A percentile compares a stretch with the other conserved stretches of the same genome.
Evolutionary conservation across 2,797 vertebrate genomes (phyloP).

Genomic region (Chelon auratus): DNA sequence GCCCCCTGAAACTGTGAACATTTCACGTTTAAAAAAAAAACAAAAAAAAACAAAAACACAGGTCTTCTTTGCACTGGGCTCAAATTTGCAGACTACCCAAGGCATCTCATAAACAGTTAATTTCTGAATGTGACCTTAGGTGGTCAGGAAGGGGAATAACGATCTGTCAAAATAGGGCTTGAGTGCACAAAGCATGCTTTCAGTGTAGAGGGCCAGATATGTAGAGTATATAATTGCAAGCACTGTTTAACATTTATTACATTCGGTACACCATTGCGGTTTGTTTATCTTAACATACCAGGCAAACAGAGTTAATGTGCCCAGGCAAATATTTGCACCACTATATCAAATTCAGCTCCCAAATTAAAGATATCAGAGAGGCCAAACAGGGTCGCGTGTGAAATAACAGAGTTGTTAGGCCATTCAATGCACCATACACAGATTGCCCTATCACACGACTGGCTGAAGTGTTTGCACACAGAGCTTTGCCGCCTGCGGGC

Average conservation of each 20-base stretch:
- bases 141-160: conserved; percentile 81
- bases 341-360: conserved; percentile 84
- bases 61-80: conserved; percentile 46
- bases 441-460: conserved; percentile 77
- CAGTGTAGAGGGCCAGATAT: conserved; percentile 73
- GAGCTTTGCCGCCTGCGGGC: conserved; percentile 78
- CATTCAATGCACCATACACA: conserved; percentile 73
- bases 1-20: conserved; percentile 36
- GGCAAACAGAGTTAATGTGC: conserved; percentile 82
- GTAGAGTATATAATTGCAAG: conserved; percentile 83
- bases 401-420: conserved; percentile 81
- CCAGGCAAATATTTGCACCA: conserved; percentile 84
- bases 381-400: conserved; percentile 82
- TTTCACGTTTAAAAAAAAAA: conserved; percentile 33
- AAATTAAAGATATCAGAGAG: conserved; percentile 84
- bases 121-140: conserved; percentile 70
- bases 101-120: conserved; percentile 75
- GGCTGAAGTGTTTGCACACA: conserved; percentile 80
- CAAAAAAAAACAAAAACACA: background rate
- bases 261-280: conserved; percentile 84
- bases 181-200: conserved; percentile 80
- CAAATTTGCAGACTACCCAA: conserved; percentile 49
- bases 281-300: conserved; percentile 82
- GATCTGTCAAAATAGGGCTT: conserved; percentile 78
- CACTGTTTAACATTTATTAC: conserved; percentile 85